A percentile compares a stretch with the other conserved stretches of the same genome.
These are phyloP conservation scores for Oxytorus armatus DNA, from an alignment of 2,888 invertebrate genomes.

Conservation along the genomic window DNA sequence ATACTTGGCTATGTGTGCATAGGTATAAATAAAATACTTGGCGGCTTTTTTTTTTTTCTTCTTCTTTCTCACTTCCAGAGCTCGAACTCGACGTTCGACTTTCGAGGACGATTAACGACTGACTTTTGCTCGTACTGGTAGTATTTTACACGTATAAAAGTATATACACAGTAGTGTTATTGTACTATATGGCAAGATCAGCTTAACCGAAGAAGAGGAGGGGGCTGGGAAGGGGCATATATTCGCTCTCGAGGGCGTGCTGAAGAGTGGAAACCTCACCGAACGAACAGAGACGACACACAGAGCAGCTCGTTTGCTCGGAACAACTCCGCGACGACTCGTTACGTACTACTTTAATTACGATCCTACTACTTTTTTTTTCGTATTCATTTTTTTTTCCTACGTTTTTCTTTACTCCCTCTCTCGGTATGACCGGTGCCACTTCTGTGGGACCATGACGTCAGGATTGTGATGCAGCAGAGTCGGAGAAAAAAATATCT, in stretches of 20 bases:
- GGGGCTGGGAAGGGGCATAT: not conserved
- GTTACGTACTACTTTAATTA: conserved; percentile 60
- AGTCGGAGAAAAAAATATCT: not conserved
- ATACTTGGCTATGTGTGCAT: conserved; percentile 5
- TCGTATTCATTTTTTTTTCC: not conserved
- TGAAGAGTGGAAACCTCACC: conserved; percentile 30
- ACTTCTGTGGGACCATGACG: conserved; percentile 10
- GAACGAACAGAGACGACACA: conserved; percentile 28
- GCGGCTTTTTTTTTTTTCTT: conserved; percentile 14
- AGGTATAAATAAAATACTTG: conserved; percentile 18
- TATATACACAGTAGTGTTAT: conserved; percentile 18
- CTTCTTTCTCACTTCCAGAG: not conserved
- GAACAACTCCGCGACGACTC: conserved; percentile 45
- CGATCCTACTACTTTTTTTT: conserved; percentile 38
- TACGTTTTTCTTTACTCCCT: not conserved
- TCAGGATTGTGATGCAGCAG: conserved; percentile 1
- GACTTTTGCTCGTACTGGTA: conserved; percentile 36
- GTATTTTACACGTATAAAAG: conserved; percentile 14
- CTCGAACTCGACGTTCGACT: conserved; percentile 38
- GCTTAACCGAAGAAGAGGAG: conserved; percentile 7
- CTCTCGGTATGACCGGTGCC: conserved; percentile 12
- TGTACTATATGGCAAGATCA: conserved; percentile 1
- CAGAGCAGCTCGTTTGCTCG: conserved; percentile 45
- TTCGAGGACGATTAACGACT: conserved; percentile 61
- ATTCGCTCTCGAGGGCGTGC: conserved; percentile 17